Evolutionary conservation across 2,888 invertebrate species (phyloP).

Genomic region (Andrena trimmerana): DNA sequence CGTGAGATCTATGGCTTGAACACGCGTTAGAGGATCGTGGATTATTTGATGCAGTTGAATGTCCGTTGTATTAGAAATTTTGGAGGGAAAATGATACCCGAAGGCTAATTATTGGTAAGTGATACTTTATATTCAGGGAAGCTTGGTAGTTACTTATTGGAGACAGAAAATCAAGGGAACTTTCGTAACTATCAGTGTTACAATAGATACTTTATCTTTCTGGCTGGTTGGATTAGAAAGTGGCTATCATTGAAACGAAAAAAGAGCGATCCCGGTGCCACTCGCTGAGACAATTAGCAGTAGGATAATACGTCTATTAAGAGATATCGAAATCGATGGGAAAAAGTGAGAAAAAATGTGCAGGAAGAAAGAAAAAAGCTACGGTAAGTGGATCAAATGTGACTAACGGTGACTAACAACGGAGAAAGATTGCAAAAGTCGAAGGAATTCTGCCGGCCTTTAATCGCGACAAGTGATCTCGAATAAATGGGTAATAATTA

Average conservation of each 20-base stretch:
- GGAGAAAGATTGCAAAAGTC: conserved; percentile 34
- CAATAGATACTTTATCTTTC: background rate
- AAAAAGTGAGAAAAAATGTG: background rate
- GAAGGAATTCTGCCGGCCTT: conserved; percentile 23
- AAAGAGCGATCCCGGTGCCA: conserved; percentile 8
- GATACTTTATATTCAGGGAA: too few species aligned
- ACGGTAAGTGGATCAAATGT: conserved; percentile 7
- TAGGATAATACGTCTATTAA: conserved; percentile 25
- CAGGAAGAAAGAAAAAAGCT: background rate
- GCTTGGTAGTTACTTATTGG: background rate
- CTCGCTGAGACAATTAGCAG: conserved; percentile 36
- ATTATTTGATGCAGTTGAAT: too few species aligned
- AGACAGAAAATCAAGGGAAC: background rate
- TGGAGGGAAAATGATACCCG: too few species aligned
- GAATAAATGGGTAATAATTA: conserved; percentile 38
- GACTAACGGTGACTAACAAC: conserved; percentile 9
- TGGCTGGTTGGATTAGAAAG: conserved; percentile 32
- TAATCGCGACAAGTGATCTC: conserved; percentile 36
- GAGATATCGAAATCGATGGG: background rate
- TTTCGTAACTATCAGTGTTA: background rate
- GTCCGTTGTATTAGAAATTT: too few species aligned
- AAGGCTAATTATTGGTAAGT: too few species aligned
- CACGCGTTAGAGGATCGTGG: too few species aligned
- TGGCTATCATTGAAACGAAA: background rate
- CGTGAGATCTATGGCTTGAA: too few species aligned